These are phyloP conservation scores for Galago senegalensis DNA, from an alignment of 2,797 vertebrate species.

Conservation along the genomic window DNA sequence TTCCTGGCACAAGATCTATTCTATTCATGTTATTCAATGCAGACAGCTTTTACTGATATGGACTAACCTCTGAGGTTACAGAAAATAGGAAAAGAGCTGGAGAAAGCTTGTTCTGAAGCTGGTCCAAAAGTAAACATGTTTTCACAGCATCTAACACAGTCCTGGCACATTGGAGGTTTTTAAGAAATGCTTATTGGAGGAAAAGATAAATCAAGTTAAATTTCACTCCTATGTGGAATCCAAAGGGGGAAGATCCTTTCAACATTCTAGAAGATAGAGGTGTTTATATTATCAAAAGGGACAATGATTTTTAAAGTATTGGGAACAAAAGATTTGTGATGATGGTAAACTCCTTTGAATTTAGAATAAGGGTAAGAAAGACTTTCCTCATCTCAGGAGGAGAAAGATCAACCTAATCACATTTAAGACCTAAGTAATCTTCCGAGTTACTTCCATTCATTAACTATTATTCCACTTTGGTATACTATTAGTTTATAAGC, in stretches of 20 bases:
- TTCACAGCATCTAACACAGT: neutral
- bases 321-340: neutral
- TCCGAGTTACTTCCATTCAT: neutral
- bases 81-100: neutral
- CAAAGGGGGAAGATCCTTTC: neutral
- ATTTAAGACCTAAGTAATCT: neutral
- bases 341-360: neutral
- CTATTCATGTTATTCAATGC: slow-evolving; percentile 25
- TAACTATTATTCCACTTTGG: neutral
- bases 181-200: neutral
- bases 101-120: slow-evolving; percentile 17
- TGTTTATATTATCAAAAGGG: neutral
- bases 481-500: neutral
- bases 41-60: neutral
- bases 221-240: neutral
- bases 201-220: neutral
- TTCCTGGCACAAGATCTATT: neutral
- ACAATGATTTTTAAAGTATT: slow-evolving; percentile 18
- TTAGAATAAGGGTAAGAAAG: neutral
- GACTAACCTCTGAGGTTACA: neutral
- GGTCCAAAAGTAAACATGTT: neutral
- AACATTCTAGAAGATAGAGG: neutral
- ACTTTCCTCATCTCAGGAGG: neutral
- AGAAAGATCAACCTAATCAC: neutral
- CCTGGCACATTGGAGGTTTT: neutral